Conservation (phyloP, 2,113 vertebrate genomes). For the Catagonus wagneri region DNA sequence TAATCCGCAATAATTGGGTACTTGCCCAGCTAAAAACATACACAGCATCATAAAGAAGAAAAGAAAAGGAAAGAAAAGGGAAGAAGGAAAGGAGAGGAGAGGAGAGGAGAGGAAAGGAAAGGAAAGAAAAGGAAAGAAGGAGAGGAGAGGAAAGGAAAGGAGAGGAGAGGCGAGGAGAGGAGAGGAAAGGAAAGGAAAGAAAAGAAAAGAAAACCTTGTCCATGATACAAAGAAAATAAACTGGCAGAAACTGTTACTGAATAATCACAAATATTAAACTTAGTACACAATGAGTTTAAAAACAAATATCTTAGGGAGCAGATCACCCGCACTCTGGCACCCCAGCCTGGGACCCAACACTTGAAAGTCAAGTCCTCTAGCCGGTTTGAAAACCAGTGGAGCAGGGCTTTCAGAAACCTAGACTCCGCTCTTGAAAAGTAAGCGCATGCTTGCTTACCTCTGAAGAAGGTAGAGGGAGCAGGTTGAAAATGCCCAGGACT, state of each 20-base stretch:
- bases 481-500: background rate
- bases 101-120: no score
- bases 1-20: background rate
- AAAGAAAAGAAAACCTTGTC: background rate
- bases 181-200: background rate
- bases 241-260: background rate
- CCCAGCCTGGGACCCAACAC: accelerated
- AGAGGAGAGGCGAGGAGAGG: no score
- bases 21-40: background rate
- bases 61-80: background rate
- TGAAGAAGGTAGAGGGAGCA: background rate
- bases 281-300: background rate
- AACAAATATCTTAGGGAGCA: background rate
- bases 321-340: background rate
- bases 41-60: no score
- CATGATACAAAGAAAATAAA: background rate
- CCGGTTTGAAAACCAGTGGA: background rate
- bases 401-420: background rate
- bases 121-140: no score
- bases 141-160: no score
- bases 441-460: accelerated
- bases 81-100: no score
- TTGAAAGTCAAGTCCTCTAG: accelerated
- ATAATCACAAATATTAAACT: background rate
- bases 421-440: background rate